phyloP scores from a whole-genome alignment of 2,113 vertebrate species.

The Oncorhynchus keta region DNA sequence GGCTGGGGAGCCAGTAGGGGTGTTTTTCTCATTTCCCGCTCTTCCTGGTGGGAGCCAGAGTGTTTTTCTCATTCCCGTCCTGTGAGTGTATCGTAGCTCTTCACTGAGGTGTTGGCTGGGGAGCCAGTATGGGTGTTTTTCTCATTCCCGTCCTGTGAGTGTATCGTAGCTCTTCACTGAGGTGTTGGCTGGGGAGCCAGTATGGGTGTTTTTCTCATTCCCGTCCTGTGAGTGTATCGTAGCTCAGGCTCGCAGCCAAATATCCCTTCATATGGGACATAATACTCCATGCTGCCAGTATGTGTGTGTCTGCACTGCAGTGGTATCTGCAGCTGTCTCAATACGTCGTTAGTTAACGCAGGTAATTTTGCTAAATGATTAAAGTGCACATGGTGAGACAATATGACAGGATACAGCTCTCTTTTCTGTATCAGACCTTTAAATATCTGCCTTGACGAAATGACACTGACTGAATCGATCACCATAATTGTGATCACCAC shows the following conservation, averaged over 20 bases:
- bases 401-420: constrained; percentile 5
- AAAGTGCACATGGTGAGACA: constrained; percentile 26
- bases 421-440: constrained; percentile 3
- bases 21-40: constrained; percentile 14
- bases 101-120: background rate
- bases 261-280: constrained; percentile 11
- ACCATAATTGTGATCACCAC: constrained; percentile 28
- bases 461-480: constrained; percentile 51
- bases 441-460: constrained; percentile 8
- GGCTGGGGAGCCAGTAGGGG: background rate
- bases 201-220: constrained; percentile 5
- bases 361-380: constrained; percentile 39
- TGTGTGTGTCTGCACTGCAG: background rate
- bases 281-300: constrained; percentile 22
- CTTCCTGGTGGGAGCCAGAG: constrained; percentile 10
- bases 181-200: constrained; percentile 3
- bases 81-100: constrained; percentile 20
- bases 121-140: constrained; percentile 10
- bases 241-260: constrained; percentile 32
- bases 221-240: constrained; percentile 9
- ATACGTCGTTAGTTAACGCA: constrained; percentile 19
- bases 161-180: constrained; percentile 19
- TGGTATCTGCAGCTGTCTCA: constrained; percentile 24
- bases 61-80: constrained; percentile 10
- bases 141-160: constrained; percentile 5